Percentiles rank a stretch among this genome's conserved stretches.
Conservation (phyloP, 37 sponge, comb jelly and placozoan genomes). For the Spongia lamella region DNA sequence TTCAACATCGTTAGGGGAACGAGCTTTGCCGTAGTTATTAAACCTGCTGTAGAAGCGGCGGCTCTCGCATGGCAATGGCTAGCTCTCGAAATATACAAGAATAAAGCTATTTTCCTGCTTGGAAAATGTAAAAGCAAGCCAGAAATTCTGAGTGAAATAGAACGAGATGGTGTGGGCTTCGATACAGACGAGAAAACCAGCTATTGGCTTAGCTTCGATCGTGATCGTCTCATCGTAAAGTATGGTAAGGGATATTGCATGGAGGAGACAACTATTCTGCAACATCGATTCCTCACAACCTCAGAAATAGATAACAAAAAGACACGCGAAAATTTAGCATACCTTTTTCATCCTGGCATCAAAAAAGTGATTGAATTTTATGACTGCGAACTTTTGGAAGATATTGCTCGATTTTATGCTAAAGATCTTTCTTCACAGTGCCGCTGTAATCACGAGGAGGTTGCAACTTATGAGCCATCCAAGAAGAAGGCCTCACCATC, state of each 20-base stretch:
- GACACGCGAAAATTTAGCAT: conserved; percentile 1
- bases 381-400: neutral
- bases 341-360: conserved; percentile 35
- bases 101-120: conserved; percentile 8
- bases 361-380: conserved; percentile 34
- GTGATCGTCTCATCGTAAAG: conserved; percentile 47
- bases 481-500: neutral
- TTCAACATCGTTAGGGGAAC: conserved; percentile 23
- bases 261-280: conserved; percentile 58
- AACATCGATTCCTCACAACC: conserved; percentile 31
- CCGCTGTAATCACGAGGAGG: too few relatives aligned
- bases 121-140: neutral
- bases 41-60: conserved; percentile 7
- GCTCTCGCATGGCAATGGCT: conserved; percentile 42
- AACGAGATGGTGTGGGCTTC: conserved; percentile 37
- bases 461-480: neutral
- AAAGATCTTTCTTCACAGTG: too few relatives aligned
- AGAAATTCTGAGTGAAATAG: neutral
- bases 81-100: conserved; percentile 15
- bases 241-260: conserved; percentile 77
- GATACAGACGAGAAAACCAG: conserved; percentile 31
- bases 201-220: conserved; percentile 72
- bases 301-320: too few relatives aligned
- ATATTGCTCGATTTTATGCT: conserved; percentile 5
- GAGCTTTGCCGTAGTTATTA: conserved; percentile 40